Base-by-base conservation (phyloP, 2,113 vertebrate genomes). In the Neomonachus schauinslandi region DNA sequence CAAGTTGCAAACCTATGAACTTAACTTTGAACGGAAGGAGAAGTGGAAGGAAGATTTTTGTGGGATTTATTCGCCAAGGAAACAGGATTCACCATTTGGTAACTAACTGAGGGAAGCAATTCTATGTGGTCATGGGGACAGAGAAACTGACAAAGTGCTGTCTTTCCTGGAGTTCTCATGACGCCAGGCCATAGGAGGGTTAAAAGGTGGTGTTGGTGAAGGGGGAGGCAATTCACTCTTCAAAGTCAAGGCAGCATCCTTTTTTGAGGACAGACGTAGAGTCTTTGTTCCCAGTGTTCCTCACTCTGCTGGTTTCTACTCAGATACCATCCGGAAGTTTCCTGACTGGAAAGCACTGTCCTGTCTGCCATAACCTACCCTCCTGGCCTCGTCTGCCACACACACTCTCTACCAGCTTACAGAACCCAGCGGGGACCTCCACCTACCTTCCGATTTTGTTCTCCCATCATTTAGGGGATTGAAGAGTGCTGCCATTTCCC, bases 121-220 rank as follows among this genome's bases (percentile, higher is more conserved):
- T 89, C 49, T 22, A 2, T 0, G 2, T 36, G 28, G 42, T 74
- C 42, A 18, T 4, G 2, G 26, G 39, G 63, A 77, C 39, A 94
- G 82, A 91, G 26, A 49, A 89, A 90, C 1, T 6, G 24, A 77
- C 49, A 21, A 1, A 31, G 51, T 71, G 63, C 28, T 51, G 4
- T 21, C 49, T 59, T 46, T 31, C 53, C n/a, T 36, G 11, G 31
- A 63, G 61, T 88, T 51, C 42, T 46, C 28, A 1, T 26, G 53
- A 92, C 24, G 51, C 6, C 18, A 71, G 57, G 69, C 7, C 14
- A 76, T 0, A 1, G 0, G 19, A 69, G 42, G 36, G 15, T 15
- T 7, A 16, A 39, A 31, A 65, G 19, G 42, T 31, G 3, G 53
- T 26, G 24, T 1, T 2, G 1, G 0, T 0, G 6, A 9, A n/a